Evolutionary conservation across 2,797 vertebrate species (phyloP), one percentile per base, ranked within the genome.

Genomic region (Propithecus perrieri): DNA sequence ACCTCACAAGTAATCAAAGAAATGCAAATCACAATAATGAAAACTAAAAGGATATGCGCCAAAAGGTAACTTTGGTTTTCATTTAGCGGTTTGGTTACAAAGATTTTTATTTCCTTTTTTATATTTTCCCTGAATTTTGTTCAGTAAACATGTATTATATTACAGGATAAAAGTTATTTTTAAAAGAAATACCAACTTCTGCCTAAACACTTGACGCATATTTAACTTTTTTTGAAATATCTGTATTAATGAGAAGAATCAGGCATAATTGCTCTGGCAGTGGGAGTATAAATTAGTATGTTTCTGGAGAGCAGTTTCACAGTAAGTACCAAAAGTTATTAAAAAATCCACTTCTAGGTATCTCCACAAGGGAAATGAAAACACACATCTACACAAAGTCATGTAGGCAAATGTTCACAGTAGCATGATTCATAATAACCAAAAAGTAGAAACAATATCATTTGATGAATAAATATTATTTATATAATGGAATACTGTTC

Each of bases 401-500:
- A 41, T 26, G 0, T 12, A 38, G 76, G 22, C n/a, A 26, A 41
- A 35, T 6, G 57, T 15, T 75, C 59, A 75, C 43, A 78, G 28
- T 26, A 63, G 38, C 55, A 80, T 28, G 26, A 55, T 35, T 78
- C 10, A 7, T 4, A 53, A 55, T 0, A 50, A 30, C 24, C 50
- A 48, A 13, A 65, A 28, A 83, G 28, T 18, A 8, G 13, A 41
- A 55, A 38, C 76, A 48, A 4, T 14, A 5, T 2, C 30, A 24
- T 24, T 20, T 71, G 30, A 35, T 26, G 61, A 78, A 24, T 0
- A 26, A 41, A 30, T 4, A 1, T 48, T 15, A 48, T 2, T 59
- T 28, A 41, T 0, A 0, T 2, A 5, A 65, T 2, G 7, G 35
- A 41, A 12, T 1, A 2, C 67, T 28, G 12, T 1, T 6, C 4